Percentiles rank a stretch among this genome's conserved stretches.
Evolutionary conservation across 37 sponge, comb jelly and placozoan genomes (phyloP).

Genomic region (Geodia barretti): DNA sequence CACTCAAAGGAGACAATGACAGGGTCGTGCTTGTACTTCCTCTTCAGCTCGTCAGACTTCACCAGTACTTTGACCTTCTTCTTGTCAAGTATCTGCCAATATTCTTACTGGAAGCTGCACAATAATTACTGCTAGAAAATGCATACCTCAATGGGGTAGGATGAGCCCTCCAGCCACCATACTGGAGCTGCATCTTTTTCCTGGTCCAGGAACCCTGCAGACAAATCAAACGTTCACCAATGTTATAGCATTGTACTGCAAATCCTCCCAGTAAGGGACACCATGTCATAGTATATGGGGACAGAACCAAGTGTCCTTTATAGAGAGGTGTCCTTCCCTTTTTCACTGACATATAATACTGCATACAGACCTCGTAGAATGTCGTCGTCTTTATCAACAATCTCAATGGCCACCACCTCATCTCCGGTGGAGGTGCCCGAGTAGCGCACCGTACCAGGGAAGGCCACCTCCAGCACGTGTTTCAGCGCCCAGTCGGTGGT

Average conservation of each 20-base stretch:
- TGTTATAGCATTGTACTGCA: neutral
- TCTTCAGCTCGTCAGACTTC: slow-evolving; percentile 67
- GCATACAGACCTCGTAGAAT: slow-evolving; percentile 42
- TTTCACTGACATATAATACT: neutral
- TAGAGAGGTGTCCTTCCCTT: neutral
- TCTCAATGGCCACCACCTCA: slow-evolving; percentile 78
- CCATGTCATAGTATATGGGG: too few species aligned
- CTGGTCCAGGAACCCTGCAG: slow-evolving; percentile 73
- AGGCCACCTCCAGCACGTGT: slow-evolving; percentile 74
- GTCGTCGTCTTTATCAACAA: slow-evolving; percentile 75
- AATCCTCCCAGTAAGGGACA: neutral
- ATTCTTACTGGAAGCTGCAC: too few species aligned
- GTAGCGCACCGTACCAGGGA: slow-evolving; percentile 61
- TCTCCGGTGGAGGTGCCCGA: slow-evolving; percentile 66
- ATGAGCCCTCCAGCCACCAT: slow-evolving; percentile 79
- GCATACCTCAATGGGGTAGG: slow-evolving; percentile 70
- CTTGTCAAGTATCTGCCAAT: slow-evolving; percentile 56
- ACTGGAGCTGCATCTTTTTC: slow-evolving; percentile 79
- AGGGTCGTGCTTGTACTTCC: slow-evolving; percentile 56
- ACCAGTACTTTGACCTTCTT: slow-evolving; percentile 74
- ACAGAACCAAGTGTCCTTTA: too few species aligned
- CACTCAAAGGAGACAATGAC: slow-evolving; percentile 83
- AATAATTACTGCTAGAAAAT: too few species aligned
- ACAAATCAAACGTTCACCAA: neutral
- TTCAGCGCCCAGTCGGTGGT: slow-evolving; percentile 85